phyloP scores from a whole-genome alignment of 2,113 vertebrate genomes.

The Pagrus major region DNA sequence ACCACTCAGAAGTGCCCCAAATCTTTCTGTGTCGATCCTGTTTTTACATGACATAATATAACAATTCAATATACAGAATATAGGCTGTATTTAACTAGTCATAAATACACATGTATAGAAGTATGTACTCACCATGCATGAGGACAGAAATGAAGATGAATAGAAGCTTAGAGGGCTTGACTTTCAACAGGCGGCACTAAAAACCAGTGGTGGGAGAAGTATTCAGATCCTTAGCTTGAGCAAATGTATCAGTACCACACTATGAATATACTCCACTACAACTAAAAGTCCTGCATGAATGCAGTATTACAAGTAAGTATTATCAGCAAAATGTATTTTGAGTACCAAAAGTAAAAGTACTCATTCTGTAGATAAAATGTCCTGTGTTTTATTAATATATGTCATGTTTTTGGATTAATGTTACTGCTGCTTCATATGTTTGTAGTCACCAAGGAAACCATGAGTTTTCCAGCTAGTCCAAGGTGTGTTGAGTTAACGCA shows the following conservation, averaged over 20 bases:
- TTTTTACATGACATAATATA: no score
- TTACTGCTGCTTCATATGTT: neutral
- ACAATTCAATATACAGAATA: no score
- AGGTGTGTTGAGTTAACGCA: neutral
- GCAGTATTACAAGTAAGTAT: no score
- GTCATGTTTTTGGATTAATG: neutral
- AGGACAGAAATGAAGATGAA: constrained; percentile 72
- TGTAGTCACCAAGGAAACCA: neutral
- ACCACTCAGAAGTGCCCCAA: neutral
- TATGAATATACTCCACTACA: neutral
- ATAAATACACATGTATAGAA: no score
- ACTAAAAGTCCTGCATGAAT: neutral
- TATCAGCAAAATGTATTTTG: no score
- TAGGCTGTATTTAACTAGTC: no score
- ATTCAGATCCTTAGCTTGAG: neutral
- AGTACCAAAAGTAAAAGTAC: no score
- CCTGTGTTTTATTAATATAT: no score
- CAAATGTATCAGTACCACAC: neutral
- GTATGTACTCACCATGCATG: constrained; percentile 67
- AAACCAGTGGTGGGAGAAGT: constrained; percentile 29
- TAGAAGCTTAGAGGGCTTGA: constrained; percentile 71
- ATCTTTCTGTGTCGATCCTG: no score
- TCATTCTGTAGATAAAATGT: no score
- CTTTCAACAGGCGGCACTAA: constrained; percentile 68
- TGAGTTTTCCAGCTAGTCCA: neutral